phyloP scores from a whole-genome alignment of 2,888 invertebrate species.

The Syrista parreyssii region DNA sequence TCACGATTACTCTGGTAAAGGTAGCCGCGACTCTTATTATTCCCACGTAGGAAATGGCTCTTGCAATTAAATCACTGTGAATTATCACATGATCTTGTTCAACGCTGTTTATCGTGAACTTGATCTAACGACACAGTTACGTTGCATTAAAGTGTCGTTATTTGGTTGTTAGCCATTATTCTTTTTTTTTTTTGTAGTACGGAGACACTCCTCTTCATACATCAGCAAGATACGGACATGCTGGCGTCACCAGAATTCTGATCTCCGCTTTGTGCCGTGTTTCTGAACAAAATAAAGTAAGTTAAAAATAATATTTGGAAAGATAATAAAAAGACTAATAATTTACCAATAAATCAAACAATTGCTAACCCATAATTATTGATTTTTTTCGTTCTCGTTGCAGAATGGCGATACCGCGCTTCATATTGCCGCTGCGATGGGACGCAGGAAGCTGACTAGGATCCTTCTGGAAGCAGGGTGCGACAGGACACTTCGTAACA shows the following conservation, averaged over 20 bases:
- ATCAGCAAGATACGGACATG: conserved; percentile 95
- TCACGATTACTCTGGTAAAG: neutral
- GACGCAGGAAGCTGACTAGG: conserved; percentile 88
- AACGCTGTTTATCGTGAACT: neutral
- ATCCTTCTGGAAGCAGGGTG: conserved; percentile 90
- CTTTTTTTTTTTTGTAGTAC: conserved; percentile 72
- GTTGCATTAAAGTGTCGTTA: neutral
- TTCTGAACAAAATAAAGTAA: conserved; percentile 88
- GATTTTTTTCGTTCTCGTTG: neutral
- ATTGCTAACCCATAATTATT: neutral
- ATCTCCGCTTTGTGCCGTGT: conserved; percentile 89
- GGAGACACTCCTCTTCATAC: conserved; percentile 96
- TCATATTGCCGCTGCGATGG: conserved; percentile 95
- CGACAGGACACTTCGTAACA: conserved; percentile 78
- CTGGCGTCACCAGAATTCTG: conserved; percentile 93
- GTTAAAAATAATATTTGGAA: conserved; percentile 14
- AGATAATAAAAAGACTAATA: neutral
- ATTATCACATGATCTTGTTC: neutral
- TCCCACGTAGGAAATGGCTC: neutral
- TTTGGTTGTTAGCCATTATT: neutral
- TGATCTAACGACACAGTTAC: neutral
- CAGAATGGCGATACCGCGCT: conserved; percentile 93
- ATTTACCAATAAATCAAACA: neutral
- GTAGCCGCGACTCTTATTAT: neutral
- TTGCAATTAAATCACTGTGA: neutral